phyloP scores from a whole-genome alignment of 2,113 vertebrate species.

The Xyrauchen texanus region DNA sequence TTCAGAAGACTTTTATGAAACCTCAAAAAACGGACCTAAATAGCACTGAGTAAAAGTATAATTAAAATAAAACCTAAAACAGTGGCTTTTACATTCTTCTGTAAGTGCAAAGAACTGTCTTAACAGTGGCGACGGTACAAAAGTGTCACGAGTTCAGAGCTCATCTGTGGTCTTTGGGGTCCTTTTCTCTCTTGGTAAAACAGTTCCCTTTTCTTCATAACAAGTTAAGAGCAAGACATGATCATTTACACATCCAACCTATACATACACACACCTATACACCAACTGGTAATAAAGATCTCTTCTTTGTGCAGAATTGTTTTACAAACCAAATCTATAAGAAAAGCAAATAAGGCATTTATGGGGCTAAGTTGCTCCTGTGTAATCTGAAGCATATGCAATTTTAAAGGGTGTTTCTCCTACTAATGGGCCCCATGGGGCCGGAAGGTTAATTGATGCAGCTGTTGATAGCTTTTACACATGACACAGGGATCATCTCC shows the following conservation, averaged over 20 bases:
- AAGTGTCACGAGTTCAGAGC: conserved; percentile 22
- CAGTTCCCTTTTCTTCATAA: conserved; percentile 20
- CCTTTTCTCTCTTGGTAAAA: conserved; percentile 31
- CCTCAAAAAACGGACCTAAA: not conserved
- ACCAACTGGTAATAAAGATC: conserved; percentile 44
- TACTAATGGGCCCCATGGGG: conserved; percentile 83
- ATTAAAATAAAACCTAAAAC: not conserved
- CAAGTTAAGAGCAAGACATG: conserved; percentile 9
- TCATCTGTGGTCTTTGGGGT: not conserved
- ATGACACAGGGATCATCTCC: conserved; percentile 78
- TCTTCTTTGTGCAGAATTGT: not conserved
- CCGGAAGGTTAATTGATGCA: conserved; percentile 87
- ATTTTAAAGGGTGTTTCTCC: conserved; percentile 83
- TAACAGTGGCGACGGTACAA: conserved; percentile 4
- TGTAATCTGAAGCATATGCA: conserved; percentile 81
- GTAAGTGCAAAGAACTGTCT: conserved; percentile 23
- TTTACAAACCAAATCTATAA: conserved; percentile 66
- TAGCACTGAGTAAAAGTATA: not conserved
- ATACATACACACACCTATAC: conserved; percentile 20
- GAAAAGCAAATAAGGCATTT: conserved; percentile 75
- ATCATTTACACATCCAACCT: conserved; percentile 17
- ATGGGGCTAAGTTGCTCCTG: conserved; percentile 77
- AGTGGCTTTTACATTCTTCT: not conserved
- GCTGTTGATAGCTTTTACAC: conserved; percentile 88
- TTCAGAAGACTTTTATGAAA: not conserved